Evolutionary conservation across 2,113 vertebrate species (phyloP).

Genomic region (Chloebia gouldiae): DNA sequence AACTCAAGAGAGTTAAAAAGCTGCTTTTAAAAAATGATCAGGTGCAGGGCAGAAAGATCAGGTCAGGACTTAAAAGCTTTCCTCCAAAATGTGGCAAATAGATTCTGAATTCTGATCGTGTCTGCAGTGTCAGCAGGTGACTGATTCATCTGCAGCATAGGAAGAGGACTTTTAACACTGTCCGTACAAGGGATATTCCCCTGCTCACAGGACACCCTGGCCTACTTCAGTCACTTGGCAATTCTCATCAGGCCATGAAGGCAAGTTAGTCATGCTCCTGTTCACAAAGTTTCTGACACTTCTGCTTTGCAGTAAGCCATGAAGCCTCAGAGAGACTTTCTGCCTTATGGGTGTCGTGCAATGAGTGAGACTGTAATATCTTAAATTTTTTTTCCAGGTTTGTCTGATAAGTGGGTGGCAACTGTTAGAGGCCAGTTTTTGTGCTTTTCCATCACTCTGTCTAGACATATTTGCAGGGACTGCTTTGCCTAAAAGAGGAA

Average conservation of each 20-base stretch:
- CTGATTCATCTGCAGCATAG: slow-evolving; percentile 23
- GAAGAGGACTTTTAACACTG: neutral
- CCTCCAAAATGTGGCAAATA: slow-evolving; percentile 23
- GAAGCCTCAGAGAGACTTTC: neutral
- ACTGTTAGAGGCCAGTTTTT: slow-evolving; percentile 33
- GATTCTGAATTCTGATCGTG: neutral
- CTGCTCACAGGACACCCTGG: neutral
- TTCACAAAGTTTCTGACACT: neutral
- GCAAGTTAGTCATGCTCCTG: neutral
- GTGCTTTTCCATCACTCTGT: slow-evolving; percentile 46
- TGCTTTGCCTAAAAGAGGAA: slow-evolving; percentile 45
- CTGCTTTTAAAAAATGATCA: neutral
- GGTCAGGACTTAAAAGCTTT: slow-evolving; percentile 31
- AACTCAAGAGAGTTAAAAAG: neutral
- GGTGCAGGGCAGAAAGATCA: neutral
- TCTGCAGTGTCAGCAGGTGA: neutral
- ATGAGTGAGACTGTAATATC: neutral
- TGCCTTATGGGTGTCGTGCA: neutral
- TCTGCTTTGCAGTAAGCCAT: neutral
- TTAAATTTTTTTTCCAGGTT: slow-evolving; percentile 48
- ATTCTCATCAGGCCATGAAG: slow-evolving; percentile 8
- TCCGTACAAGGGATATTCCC: neutral
- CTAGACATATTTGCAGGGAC: slow-evolving; percentile 39
- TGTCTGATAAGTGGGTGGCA: slow-evolving; percentile 42
- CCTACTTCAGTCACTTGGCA: slow-evolving; percentile 2